Percentiles rank a stretch among this genome's conserved stretches.
Evolutionary conservation across 2,888 invertebrate species (phyloP).

Genomic region (Poecilus cupreus): DNA sequence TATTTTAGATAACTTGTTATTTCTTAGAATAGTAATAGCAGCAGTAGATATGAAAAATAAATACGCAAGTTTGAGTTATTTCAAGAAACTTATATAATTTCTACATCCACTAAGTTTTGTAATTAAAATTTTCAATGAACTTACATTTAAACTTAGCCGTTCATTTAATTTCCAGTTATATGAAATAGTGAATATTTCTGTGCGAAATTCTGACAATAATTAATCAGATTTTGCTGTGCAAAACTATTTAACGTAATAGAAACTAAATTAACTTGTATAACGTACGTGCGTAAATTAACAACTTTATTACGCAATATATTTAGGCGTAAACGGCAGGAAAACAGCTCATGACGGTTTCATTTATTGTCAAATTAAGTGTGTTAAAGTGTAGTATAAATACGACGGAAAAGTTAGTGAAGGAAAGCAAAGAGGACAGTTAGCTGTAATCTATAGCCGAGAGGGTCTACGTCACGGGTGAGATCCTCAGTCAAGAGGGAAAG

Average conservation of each 20-base stretch:
- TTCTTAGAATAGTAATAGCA: background rate
- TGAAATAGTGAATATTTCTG: background rate
- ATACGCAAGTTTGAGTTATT: background rate
- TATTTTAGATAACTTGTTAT: background rate
- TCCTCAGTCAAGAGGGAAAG: too few relatives aligned
- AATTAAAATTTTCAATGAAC: conserved; percentile 26
- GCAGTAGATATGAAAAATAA: conserved; percentile 1
- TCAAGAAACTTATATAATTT: background rate
- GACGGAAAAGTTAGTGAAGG: conserved; percentile 9
- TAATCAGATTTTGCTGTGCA: background rate
- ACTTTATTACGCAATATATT: background rate
- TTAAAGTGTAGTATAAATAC: conserved; percentile 30
- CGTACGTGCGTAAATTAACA: background rate
- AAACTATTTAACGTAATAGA: background rate
- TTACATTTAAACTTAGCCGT: conserved; percentile 11
- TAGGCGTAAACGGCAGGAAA: background rate
- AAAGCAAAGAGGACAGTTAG: conserved; percentile 15
- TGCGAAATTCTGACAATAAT: background rate
- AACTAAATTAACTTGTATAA: background rate
- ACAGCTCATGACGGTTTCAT: background rate
- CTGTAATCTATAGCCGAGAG: conserved; percentile 8
- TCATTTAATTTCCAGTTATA: conserved; percentile 3
- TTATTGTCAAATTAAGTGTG: conserved; percentile 33
- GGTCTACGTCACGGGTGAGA: too few relatives aligned
- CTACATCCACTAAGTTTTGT: conserved; percentile 5